Conservation (phyloP, 2,888 invertebrate species). For the Hirtodrosophila alboralis region DNA sequence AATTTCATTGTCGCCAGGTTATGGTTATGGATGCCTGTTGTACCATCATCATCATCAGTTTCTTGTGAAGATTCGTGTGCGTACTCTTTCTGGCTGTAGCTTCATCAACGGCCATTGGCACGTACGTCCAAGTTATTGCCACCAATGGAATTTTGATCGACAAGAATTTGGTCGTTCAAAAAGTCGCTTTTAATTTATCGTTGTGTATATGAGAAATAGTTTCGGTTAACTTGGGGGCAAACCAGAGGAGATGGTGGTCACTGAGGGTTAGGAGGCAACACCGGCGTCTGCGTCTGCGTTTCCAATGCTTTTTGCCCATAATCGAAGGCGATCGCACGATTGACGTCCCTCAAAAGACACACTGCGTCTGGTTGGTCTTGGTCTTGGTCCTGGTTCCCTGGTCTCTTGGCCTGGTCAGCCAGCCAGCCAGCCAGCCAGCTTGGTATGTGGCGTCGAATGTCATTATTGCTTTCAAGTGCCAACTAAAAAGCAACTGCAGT, state of each 20-base stretch:
- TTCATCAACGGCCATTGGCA: conserved; percentile 65
- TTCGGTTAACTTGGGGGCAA: conserved; percentile 69
- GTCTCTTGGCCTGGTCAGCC: conserved; percentile 30
- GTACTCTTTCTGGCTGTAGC: conserved; percentile 6
- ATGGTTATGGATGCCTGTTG: conserved; percentile 36
- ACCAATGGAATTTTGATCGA: conserved; percentile 84
- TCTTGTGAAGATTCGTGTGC: neutral
- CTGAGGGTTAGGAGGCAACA: conserved; percentile 1
- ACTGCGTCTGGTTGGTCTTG: conserved; percentile 4
- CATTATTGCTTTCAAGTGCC: conserved; percentile 82
- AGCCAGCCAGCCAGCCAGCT: conserved; percentile 47
- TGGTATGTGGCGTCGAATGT: conserved; percentile 83
- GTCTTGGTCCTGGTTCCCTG: conserved; percentile 7
- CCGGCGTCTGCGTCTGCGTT: conserved; percentile 63
- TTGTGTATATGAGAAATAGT: conserved; percentile 83
- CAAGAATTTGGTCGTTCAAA: conserved; percentile 84
- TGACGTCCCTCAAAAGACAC: conserved; percentile 60
- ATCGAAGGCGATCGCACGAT: conserved; percentile 77
- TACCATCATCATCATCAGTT: conserved; percentile 11
- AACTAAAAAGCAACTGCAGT: conserved; percentile 81
- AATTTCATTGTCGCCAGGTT: conserved; percentile 42
- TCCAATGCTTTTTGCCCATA: conserved; percentile 62
- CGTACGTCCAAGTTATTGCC: conserved; percentile 76
- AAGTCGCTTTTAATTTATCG: conserved; percentile 84
- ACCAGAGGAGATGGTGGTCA: conserved; percentile 14